phyloP scores from a whole-genome alignment of 2,888 invertebrate genomes.

The Dioctria linearis region DNA sequence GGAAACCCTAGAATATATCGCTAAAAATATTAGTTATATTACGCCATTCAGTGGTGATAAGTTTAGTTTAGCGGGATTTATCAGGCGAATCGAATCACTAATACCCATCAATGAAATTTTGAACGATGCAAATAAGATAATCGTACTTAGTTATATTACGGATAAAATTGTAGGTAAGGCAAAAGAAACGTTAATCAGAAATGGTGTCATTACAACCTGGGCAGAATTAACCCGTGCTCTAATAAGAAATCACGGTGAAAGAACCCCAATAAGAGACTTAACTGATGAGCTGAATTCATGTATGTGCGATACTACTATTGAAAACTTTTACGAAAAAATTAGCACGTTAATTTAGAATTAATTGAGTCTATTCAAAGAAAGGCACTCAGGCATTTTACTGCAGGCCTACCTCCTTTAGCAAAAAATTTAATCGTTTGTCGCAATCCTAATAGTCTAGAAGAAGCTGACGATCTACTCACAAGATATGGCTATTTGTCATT shows the following conservation, averaged over 20 bases:
- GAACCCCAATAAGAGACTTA: not conserved
- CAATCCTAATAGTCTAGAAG: slow-evolving; percentile 45
- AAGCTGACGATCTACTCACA: slow-evolving; percentile 48
- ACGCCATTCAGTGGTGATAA: slow-evolving; percentile 47
- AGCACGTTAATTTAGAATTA: not conserved
- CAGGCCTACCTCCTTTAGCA: slow-evolving; percentile 34
- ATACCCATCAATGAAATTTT: slow-evolving; percentile 46
- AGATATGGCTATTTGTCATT: slow-evolving; percentile 50
- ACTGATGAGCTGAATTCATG: slow-evolving; percentile 50
- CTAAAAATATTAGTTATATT: slow-evolving; percentile 46
- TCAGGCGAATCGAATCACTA: slow-evolving; percentile 52
- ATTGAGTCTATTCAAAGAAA: slow-evolving; percentile 43
- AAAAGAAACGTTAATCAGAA: slow-evolving; percentile 33
- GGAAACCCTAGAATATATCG: slow-evolving; percentile 16
- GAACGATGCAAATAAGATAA: slow-evolving; percentile 32
- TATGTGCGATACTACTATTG: slow-evolving; percentile 48
- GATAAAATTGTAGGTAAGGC: slow-evolving; percentile 55
- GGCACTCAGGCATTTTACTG: slow-evolving; percentile 45
- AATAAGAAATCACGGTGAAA: slow-evolving; percentile 47
- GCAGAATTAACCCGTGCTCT: slow-evolving; percentile 22
- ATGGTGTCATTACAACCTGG: slow-evolving; percentile 43
- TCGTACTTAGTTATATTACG: slow-evolving; percentile 52
- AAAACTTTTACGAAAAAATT: slow-evolving; percentile 11
- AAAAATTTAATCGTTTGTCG: slow-evolving; percentile 49
- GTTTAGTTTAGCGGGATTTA: slow-evolving; percentile 51